Evolutionary conservation across 2,797 vertebrate genomes (phyloP).

Genomic region (Xerus rutilus): DNA sequence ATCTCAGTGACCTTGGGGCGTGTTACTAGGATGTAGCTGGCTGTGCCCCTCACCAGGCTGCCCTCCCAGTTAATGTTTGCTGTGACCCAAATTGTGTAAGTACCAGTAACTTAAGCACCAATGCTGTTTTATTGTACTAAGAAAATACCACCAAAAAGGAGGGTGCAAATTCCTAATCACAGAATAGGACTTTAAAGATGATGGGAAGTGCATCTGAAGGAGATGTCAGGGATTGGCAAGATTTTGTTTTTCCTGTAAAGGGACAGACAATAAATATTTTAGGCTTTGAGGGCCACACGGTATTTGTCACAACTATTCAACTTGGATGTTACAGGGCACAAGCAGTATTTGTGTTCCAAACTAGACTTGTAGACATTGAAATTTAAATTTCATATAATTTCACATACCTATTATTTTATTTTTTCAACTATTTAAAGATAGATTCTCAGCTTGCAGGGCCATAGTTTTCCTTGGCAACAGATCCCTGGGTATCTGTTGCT

Average conservation of each 20-base stretch:
- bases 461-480: not conserved
- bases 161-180: not conserved
- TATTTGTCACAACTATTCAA: not conserved
- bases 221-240: not conserved
- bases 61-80: not conserved
- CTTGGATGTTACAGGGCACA: fast-evolving
- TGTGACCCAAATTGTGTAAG: fast-evolving
- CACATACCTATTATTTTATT: not conserved
- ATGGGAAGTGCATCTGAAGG: not conserved
- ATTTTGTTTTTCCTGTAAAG: not conserved
- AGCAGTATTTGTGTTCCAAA: not conserved
- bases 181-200: not conserved
- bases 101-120: too few relatives aligned
- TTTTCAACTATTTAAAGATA: not conserved
- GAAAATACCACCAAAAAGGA: not conserved
- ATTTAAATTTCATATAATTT: not conserved
- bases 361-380: not conserved
- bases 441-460: not conserved
- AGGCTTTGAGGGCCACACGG: not conserved
- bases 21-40: not conserved
- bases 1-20: fast-evolving
- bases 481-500: not conserved
- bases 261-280: fast-evolving
- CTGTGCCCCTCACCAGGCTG: fast-evolving
- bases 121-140: fast-evolving